Evolutionary conservation across 2,888 invertebrate genomes (phyloP).

Genomic region (Chrysotoxum bicinctum): DNA sequence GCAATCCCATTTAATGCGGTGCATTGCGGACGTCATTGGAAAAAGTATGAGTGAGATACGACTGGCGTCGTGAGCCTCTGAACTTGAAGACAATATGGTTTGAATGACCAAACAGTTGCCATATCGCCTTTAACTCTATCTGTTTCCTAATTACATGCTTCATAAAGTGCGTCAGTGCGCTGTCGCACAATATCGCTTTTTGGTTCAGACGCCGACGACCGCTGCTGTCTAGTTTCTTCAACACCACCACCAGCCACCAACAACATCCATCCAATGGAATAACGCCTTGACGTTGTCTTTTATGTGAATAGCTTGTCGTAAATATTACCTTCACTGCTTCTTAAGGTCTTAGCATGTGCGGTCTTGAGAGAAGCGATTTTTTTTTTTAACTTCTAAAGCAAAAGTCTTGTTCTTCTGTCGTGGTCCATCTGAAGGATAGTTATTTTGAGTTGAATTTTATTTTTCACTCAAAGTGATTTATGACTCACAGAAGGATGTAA

Average conservation of each 20-base stretch:
- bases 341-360: not conserved
- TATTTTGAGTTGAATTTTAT: constrained; percentile 51
- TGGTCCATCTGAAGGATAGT: constrained; percentile 34
- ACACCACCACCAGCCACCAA: not conserved
- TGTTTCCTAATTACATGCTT: constrained; percentile 68
- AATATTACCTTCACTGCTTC: constrained; percentile 52
- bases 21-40: constrained; percentile 30
- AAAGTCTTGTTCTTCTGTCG: constrained; percentile 34
- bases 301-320: constrained; percentile 62
- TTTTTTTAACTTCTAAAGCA: not conserved
- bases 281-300: constrained; percentile 59
- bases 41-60: constrained; percentile 69
- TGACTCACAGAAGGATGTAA: constrained; percentile 34
- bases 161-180: constrained; percentile 58
- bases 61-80: constrained; percentile 56
- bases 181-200: constrained; percentile 20
- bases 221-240: not conserved
- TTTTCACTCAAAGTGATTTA: constrained; percentile 70
- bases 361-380: not conserved
- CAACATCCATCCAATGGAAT: not conserved
- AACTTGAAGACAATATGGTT: constrained; percentile 53
- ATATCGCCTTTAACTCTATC: constrained; percentile 58
- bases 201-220: constrained; percentile 33
- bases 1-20: not conserved
- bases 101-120: constrained; percentile 68